phyloP scores from a whole-genome alignment of 2,797 vertebrate species.

The Sebastes aleutianus region DNA sequence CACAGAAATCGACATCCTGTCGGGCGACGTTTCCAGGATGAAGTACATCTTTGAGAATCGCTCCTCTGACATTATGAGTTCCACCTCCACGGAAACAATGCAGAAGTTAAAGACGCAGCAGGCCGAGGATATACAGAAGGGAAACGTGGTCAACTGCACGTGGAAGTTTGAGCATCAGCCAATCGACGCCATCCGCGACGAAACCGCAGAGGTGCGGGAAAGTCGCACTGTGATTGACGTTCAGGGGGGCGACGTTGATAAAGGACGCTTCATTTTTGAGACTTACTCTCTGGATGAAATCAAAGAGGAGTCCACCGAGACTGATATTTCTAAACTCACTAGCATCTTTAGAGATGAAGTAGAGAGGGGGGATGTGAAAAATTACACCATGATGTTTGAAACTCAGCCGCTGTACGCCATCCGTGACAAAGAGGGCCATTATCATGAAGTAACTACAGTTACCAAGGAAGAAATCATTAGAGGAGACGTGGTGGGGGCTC shows the following conservation, averaged over 20 bases:
- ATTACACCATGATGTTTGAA: constrained; percentile 95
- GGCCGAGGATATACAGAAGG: constrained; percentile 89
- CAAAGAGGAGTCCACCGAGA: constrained; percentile 82
- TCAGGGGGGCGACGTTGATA: constrained; percentile 89
- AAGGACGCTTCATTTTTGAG: constrained; percentile 91
- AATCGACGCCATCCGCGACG: constrained; percentile 86
- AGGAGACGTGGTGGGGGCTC: constrained; percentile 91
- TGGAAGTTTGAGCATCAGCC: constrained; percentile 93
- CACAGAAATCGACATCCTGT: constrained; percentile 86
- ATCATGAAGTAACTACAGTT: constrained; percentile 94
- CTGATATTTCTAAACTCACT: constrained; percentile 74
- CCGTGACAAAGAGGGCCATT: constrained; percentile 89
- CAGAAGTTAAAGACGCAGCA: constrained; percentile 85
- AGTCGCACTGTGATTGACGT: constrained; percentile 86
- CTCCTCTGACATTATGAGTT: constrained; percentile 89
- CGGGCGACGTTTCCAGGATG: constrained; percentile 92
- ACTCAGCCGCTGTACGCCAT: constrained; percentile 93
- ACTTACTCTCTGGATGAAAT: constrained; percentile 92
- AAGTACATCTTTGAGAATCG: constrained; percentile 91
- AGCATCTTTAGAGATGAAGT: constrained; percentile 80
- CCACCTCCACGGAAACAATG: constrained; percentile 87
- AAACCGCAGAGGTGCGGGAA: constrained; percentile 64
- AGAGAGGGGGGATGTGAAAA: constrained; percentile 90
- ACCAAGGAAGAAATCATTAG: constrained; percentile 91
- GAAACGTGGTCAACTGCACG: constrained; percentile 88